A percentile compares a stretch with the other conserved stretches of the same genome.
These are phyloP conservation scores for Ennomos erosarius DNA, from an alignment of 2,888 invertebrate genomes.

Conservation along the genomic window DNA sequence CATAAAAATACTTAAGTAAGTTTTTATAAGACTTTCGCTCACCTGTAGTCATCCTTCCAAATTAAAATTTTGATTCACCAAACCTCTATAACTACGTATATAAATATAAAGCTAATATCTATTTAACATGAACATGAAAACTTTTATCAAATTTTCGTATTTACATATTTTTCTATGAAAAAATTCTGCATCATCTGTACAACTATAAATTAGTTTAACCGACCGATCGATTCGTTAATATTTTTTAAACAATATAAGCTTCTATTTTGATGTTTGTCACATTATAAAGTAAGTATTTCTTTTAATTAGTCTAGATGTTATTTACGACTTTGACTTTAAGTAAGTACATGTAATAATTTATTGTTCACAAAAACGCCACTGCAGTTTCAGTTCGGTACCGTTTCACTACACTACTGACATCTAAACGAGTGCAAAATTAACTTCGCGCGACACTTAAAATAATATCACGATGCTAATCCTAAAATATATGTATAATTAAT, in stretches of 20 bases:
- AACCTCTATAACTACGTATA: constrained; percentile 5
- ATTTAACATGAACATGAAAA: constrained; percentile 48
- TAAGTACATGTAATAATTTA: constrained; percentile 7
- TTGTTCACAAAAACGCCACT: constrained; percentile 56
- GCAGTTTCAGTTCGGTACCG: constrained; percentile 51
- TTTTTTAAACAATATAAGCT: constrained; percentile 12
- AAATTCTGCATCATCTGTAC: constrained; percentile 13
- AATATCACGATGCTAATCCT: constrained; percentile 79
- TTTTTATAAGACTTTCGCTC: constrained; percentile 45
- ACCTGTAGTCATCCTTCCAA: constrained; percentile 70
- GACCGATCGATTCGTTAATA: constrained; percentile 48
- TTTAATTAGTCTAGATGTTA: neutral
- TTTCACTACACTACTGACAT: constrained; percentile 63
- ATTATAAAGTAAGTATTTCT: constrained; percentile 23
- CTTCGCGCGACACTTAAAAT: constrained; percentile 73
- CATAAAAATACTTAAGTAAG: too few relatives aligned
- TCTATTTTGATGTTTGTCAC: constrained; percentile 6
- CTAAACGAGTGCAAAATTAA: constrained; percentile 61
- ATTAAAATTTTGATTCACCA: constrained; percentile 22
- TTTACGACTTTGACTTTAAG: constrained; percentile 29
- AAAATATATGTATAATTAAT: constrained; percentile 78
- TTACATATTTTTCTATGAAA: constrained; percentile 39
- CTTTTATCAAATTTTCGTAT: constrained; percentile 67
- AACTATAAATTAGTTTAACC: constrained; percentile 29
- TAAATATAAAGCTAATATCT: constrained; percentile 11